Percentiles rank a stretch among this genome's conserved stretches.
phyloP scores from a whole-genome alignment of 1,140 invertebrate genomes.

The Whitmania pigra region DNA sequence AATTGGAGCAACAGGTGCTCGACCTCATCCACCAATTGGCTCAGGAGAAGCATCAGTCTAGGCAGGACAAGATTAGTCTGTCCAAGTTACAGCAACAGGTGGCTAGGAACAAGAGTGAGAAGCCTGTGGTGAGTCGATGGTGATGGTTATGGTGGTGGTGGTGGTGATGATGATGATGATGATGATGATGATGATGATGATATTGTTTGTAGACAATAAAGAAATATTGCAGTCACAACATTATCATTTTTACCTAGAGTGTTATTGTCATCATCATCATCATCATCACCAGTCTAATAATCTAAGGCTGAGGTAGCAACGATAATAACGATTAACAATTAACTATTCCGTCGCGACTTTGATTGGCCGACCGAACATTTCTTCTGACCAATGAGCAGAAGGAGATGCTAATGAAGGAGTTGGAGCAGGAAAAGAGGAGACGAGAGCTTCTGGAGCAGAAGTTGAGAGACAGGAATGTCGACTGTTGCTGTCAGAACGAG shows the following conservation, averaged over 20 bases:
- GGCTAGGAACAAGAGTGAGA: conserved; percentile 21
- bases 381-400: conserved; percentile 23
- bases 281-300: too few species aligned
- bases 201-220: too few species aligned
- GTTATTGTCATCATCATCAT: too few species aligned
- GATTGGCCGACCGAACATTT: neutral
- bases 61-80: conserved; percentile 22
- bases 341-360: too few species aligned
- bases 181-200: conserved; percentile 42
- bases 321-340: too few species aligned
- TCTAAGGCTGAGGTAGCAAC: too few species aligned
- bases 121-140: conserved; percentile 19
- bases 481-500: conserved; percentile 11
- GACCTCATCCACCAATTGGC: conserved; percentile 22
- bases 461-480: neutral
- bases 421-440: conserved; percentile 3
- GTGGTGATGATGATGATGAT: conserved; percentile 37
- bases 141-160: conserved; percentile 26
- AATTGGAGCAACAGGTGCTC: conserved; percentile 21
- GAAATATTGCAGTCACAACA: too few species aligned
- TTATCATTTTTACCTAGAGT: too few species aligned
- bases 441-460: neutral
- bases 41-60: conserved; percentile 21
- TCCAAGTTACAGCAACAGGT: conserved; percentile 23
- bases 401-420: conserved; percentile 28